Evolutionary conservation across 1,140 invertebrate species (phyloP).

Genomic region (Hesperophylax magnus): DNA sequence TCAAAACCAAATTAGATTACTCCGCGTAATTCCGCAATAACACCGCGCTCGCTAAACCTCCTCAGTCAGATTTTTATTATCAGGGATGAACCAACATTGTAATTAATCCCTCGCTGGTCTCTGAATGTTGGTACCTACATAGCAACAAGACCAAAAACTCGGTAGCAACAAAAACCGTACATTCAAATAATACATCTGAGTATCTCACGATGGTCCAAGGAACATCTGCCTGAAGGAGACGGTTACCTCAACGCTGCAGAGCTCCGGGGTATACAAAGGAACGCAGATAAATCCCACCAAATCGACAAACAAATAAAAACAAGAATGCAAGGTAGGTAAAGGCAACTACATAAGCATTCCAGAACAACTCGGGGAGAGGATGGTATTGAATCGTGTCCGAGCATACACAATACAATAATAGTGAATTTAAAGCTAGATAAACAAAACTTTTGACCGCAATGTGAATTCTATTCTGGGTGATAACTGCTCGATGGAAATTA

Average conservation of each 20-base stretch:
- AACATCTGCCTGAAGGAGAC: neutral
- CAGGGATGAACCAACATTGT: no score
- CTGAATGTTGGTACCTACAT: no score
- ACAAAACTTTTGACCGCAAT: conserved; percentile 12
- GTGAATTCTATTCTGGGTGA: conserved; percentile 10
- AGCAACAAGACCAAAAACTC: no score
- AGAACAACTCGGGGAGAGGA: neutral
- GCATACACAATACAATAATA: neutral
- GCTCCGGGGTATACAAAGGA: conserved; percentile 5
- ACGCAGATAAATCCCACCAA: conserved; percentile 1
- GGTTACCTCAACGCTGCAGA: neutral
- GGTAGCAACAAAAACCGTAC: no score
- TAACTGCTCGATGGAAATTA: neutral
- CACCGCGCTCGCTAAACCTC: no score
- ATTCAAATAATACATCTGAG: neutral
- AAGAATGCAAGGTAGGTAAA: neutral
- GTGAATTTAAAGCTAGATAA: neutral
- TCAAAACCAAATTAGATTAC: no score
- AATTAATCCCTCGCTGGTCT: no score
- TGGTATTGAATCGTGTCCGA: neutral
- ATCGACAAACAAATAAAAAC: conserved; percentile 6
- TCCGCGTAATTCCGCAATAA: no score
- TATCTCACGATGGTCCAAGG: neutral
- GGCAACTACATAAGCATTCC: neutral
- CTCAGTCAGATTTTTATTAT: no score